phyloP scores from a whole-genome alignment of 2,113 vertebrate species.

The Pachypanchax playfairii region DNA sequence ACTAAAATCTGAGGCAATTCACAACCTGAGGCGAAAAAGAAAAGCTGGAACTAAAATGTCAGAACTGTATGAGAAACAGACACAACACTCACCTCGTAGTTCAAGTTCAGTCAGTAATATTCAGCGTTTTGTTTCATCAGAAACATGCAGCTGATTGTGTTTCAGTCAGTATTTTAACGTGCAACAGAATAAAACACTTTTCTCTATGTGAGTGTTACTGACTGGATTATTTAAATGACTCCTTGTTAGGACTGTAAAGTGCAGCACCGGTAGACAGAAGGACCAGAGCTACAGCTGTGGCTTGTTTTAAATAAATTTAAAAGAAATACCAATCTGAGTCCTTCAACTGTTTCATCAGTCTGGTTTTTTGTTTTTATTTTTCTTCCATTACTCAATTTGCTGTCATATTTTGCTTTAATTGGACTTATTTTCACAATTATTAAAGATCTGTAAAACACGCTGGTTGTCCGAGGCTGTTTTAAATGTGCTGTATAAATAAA shows the following conservation, averaged over 20 bases:
- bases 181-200: conserved; percentile 38
- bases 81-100: conserved; percentile 1
- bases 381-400: no score
- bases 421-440: no score
- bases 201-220: background rate
- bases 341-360: background rate
- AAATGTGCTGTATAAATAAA: no score
- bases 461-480: no score
- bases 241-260: background rate
- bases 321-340: no score
- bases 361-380: background rate
- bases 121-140: no score
- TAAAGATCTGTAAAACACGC: no score
- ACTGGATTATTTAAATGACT: background rate
- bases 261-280: conserved; percentile 9
- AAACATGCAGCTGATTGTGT: conserved; percentile 8
- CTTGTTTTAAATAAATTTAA: background rate
- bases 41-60: conserved; percentile 16
- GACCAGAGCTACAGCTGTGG: background rate
- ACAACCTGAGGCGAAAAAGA: conserved; percentile 12
- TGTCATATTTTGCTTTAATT: no score
- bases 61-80: conserved; percentile 16
- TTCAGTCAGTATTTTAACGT: conserved; percentile 47
- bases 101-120: conserved; percentile 17
- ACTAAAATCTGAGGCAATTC: conserved; percentile 17